phyloP scores from a whole-genome alignment of 2,113 vertebrate genomes.

The Nycticorax nycticorax region DNA sequence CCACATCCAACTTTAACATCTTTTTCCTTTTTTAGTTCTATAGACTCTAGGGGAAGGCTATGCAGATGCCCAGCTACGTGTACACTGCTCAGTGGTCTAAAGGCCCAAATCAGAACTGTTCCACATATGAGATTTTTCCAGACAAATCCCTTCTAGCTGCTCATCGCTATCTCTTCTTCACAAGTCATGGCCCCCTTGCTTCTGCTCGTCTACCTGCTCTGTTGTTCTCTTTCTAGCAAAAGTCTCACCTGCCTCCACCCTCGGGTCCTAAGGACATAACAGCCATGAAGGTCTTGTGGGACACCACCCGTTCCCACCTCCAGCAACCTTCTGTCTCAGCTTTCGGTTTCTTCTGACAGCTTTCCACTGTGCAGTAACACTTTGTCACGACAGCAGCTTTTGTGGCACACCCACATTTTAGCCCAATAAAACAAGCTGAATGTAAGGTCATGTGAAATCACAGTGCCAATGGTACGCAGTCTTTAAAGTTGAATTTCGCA shows the following conservation, averaged over 20 bases:
- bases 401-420: background rate
- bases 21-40: background rate
- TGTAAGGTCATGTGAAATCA: background rate
- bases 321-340: background rate
- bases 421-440: background rate
- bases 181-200: background rate
- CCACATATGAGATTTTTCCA: background rate
- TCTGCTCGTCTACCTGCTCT: background rate
- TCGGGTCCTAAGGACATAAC: too few relatives aligned
- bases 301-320: background rate
- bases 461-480: background rate
- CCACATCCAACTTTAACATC: background rate
- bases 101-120: background rate
- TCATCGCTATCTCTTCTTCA: background rate
- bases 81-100: background rate
- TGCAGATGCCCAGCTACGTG: background rate
- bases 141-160: background rate
- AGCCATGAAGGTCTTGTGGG: background rate
- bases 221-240: background rate
- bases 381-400: background rate
- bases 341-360: background rate
- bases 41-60: background rate
- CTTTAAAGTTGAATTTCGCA: background rate
- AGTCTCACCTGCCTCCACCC: background rate
- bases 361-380: background rate